Evolutionary conservation across 2,113 vertebrate species (phyloP).

Genomic region (Lipotes vexillifer): DNA sequence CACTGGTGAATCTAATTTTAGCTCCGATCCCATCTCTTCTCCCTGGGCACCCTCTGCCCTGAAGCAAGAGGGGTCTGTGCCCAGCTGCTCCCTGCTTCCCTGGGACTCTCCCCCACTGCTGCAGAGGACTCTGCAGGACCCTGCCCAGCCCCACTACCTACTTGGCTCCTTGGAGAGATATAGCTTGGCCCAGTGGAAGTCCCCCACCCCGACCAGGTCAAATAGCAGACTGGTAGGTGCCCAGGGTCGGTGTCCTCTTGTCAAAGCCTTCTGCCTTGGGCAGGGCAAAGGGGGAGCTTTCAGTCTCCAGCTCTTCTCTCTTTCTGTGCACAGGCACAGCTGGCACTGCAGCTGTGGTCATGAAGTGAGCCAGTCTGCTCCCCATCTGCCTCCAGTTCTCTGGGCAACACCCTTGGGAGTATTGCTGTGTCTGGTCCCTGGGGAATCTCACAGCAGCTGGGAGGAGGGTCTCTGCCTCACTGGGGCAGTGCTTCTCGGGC

Average conservation of each 20-base stretch:
- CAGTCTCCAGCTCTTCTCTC: background rate
- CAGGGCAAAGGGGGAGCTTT: background rate
- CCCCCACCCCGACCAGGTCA: background rate
- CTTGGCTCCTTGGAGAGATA: background rate
- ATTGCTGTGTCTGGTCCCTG: background rate
- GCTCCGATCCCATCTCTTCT: constrained; percentile 84
- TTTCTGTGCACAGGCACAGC: constrained; percentile 28
- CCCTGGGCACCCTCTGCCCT: constrained; percentile 80
- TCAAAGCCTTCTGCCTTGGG: background rate
- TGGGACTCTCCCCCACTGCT: background rate
- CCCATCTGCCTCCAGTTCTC: constrained; percentile 45
- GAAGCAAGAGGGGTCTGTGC: constrained; percentile 68
- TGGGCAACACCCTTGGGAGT: constrained; percentile 36
- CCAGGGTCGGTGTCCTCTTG: background rate
- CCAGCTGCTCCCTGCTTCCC: constrained; percentile 55
- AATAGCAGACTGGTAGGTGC: constrained; percentile 17
- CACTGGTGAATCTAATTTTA: constrained; percentile 93
- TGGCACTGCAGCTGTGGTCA: constrained; percentile 52
- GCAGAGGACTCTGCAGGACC: background rate
- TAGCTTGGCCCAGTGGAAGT: background rate
- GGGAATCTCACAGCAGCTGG: background rate
- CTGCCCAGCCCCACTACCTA: background rate
- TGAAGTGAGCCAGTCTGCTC: constrained; percentile 55
- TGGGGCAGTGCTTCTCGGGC: background rate
- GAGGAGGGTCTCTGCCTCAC: background rate